These are phyloP conservation scores for Caranx melampygus DNA, from an alignment of 2,113 vertebrate species.

Conservation along the genomic window DNA sequence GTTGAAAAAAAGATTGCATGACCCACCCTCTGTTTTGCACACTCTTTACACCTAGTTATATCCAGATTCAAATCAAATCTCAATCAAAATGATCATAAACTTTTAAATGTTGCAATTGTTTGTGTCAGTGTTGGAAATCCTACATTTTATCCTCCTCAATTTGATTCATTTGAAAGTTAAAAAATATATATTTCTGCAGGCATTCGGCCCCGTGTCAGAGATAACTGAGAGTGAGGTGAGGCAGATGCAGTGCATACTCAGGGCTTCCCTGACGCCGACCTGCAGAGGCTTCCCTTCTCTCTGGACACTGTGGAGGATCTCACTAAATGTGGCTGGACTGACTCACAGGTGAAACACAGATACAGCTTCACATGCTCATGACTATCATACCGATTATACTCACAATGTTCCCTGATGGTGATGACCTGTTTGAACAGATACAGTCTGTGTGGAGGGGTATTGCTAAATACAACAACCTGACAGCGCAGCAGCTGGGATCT, in stretches of 20 bases:
- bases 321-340: conserved; percentile 73
- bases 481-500: conserved; percentile 38
- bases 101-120: not conserved
- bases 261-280: conserved; percentile 66
- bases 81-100: not conserved
- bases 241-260: conserved; percentile 76
- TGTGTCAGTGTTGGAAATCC: not conserved
- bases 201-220: conserved; percentile 51
- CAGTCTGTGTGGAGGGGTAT: conserved; percentile 64
- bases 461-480: conserved; percentile 47
- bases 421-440: conserved; percentile 60
- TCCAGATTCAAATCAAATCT: not conserved
- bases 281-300: conserved; percentile 65
- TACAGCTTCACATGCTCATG: not conserved
- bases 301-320: conserved; percentile 71
- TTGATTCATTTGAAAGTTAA: not conserved
- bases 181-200: conserved; percentile 50
- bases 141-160: not conserved
- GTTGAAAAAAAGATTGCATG: no score
- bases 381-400: not conserved
- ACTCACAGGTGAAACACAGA: conserved; percentile 70
- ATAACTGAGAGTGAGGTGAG: conserved; percentile 62
- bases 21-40: no score
- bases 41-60: no score
- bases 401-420: not conserved